Evolutionary conservation across 1,140 invertebrate genomes (phyloP).

Genomic region (Plodia interpunctella): DNA sequence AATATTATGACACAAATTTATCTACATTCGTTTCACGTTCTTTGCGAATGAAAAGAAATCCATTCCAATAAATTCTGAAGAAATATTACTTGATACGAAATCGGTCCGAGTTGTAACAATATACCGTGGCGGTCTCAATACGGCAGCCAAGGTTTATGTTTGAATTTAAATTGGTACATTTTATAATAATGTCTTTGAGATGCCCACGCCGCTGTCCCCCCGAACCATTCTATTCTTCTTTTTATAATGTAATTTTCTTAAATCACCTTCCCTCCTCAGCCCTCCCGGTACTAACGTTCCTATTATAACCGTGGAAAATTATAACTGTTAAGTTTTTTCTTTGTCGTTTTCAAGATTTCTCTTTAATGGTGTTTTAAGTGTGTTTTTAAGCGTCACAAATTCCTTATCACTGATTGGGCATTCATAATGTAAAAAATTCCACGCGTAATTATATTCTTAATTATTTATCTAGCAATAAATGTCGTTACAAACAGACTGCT

Average conservation of each 20-base stretch:
- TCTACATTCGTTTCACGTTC: neutral
- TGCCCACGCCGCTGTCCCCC: conserved; percentile 44
- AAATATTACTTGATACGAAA: neutral
- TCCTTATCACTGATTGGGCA: too few species aligned
- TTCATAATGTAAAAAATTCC: too few species aligned
- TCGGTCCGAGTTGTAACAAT: conserved; percentile 1
- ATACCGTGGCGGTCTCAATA: conserved; percentile 19
- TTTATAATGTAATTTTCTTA: conserved; percentile 75
- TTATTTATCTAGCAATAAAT: too few species aligned
- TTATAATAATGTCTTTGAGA: conserved; percentile 68
- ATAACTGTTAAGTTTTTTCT: conserved; percentile 9
- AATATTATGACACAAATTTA: neutral
- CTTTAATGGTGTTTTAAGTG: conserved; percentile 5
- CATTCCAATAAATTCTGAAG: neutral
- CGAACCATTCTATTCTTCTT: conserved; percentile 49
- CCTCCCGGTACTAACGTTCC: conserved; percentile 29
- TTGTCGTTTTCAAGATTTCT: conserved; percentile 6
- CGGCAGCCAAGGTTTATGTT: conserved; percentile 42
- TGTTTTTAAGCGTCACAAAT: conserved; percentile 9
- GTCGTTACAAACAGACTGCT: too few species aligned
- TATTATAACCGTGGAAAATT: conserved; percentile 32
- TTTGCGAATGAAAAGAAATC: neutral
- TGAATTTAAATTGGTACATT: conserved; percentile 74
- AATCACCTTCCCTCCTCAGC: conserved; percentile 56
- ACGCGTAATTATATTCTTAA: too few species aligned